A percentile compares a stretch with the other conserved stretches of the same genome.
These are phyloP conservation scores for Hydrotaea diabolus DNA, from an alignment of 2,888 invertebrate genomes.

Conservation along the genomic window DNA sequence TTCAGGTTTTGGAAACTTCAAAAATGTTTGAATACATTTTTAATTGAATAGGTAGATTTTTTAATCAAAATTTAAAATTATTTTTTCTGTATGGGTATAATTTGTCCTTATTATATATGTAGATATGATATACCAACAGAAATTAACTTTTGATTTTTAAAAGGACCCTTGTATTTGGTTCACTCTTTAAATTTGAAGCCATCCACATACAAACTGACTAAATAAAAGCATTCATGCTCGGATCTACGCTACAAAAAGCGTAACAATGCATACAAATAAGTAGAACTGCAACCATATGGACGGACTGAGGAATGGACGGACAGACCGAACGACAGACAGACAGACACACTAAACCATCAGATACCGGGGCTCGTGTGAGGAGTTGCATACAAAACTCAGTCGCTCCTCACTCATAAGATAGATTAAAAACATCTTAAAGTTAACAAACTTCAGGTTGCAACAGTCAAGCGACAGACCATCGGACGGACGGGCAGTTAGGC, in stretches of 20 bases:
- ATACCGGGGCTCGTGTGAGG: constrained; percentile 22
- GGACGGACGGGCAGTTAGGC: constrained; percentile 3
- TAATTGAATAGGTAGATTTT: too few species aligned
- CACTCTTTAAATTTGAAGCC: too few species aligned
- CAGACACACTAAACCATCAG: constrained; percentile 7
- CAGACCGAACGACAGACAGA: background rate
- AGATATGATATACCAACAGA: too few species aligned
- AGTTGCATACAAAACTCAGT: constrained; percentile 27
- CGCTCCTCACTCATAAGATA: constrained; percentile 39
- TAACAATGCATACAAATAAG: constrained; percentile 48
- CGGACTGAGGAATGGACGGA: too few species aligned
- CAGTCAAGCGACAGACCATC: constrained; percentile 31
- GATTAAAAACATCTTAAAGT: constrained; percentile 60
- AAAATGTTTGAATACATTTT: too few species aligned
- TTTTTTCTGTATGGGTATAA: too few species aligned
- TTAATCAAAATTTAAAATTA: too few species aligned
- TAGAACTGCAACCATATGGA: background rate
- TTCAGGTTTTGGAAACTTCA: too few species aligned
- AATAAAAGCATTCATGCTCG: constrained; percentile 1
- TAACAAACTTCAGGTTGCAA: constrained; percentile 58
- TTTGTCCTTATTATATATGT: too few species aligned
- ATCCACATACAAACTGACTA: background rate
- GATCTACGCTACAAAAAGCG: constrained; percentile 31
- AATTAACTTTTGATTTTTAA: too few species aligned
- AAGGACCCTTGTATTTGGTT: too few species aligned